A percentile compares a stretch with the other conserved stretches of the same genome.
Evolutionary conservation across 1,140 invertebrate genomes (phyloP).

Genomic region (Saccostrea cuccullata): DNA sequence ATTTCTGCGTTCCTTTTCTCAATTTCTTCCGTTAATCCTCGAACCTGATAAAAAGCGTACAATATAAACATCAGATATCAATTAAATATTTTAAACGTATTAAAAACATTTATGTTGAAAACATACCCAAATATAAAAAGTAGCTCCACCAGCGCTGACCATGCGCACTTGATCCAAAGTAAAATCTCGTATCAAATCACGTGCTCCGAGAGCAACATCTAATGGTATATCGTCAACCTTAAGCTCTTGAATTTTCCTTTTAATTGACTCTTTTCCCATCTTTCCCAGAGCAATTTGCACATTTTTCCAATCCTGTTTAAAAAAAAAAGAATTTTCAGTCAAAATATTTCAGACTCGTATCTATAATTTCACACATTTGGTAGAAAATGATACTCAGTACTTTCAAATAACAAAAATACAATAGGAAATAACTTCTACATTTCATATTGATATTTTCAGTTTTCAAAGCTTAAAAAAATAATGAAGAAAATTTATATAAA

Average conservation of each 20-base stretch:
- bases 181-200: conserved; percentile 64
- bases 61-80: no score
- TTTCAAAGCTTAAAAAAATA: no score
- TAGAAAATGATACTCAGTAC: no score
- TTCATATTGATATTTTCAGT: no score
- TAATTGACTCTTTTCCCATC: conserved; percentile 71
- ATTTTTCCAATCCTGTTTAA: conserved; percentile 66
- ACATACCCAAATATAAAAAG: conserved; percentile 75
- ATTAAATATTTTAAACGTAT: no score
- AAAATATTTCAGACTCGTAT: no score
- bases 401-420: no score
- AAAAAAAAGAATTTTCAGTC: no score
- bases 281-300: conserved; percentile 65
- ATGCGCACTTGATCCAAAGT: conserved; percentile 68
- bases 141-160: conserved; percentile 71
- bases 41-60: conserved; percentile 42
- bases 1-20: conserved; percentile 46
- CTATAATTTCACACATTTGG: no score
- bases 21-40: conserved; percentile 55
- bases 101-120: neutral
- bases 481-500: no score
- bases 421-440: no score
- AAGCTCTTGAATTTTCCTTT: conserved; percentile 65
- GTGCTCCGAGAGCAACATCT: conserved; percentile 67
- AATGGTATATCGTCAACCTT: conserved; percentile 65